Evolutionary conservation across 1,140 invertebrate species (phyloP).

Genomic region (Pogonus chalceus): DNA sequence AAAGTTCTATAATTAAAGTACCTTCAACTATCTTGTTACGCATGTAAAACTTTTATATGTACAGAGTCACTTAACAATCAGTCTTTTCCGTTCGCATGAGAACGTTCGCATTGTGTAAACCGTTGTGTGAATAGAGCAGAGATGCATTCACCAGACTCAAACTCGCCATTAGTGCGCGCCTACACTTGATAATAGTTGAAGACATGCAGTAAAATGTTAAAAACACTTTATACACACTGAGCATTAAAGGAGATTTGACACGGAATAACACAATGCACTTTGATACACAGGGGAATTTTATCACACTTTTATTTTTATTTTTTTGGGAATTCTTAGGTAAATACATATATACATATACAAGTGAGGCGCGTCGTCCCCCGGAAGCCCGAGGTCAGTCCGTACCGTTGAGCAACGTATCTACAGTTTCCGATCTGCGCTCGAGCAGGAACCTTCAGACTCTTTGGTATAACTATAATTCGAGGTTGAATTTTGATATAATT

Average conservation of each 20-base stretch:
- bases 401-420: conserved; percentile 1
- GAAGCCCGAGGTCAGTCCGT: neutral
- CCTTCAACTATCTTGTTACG: neutral
- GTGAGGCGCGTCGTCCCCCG: neutral
- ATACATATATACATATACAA: neutral
- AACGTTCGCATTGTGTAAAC: neutral
- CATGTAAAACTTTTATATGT: neutral
- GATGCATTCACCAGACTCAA: too few species aligned
- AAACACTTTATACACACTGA: neutral
- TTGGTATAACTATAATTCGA: neutral
- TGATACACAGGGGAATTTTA: conserved; percentile 1
- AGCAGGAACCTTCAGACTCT: neutral
- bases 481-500: too few species aligned
- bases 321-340: too few species aligned
- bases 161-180: too few species aligned
- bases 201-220: neutral
- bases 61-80: conserved; percentile 4
- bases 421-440: neutral
- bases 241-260: neutral
- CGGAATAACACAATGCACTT: neutral
- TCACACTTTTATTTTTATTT: conserved; percentile 5
- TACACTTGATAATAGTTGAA: neutral
- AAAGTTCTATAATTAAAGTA: neutral
- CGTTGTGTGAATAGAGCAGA: neutral
- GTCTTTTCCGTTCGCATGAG: neutral